These are phyloP conservation scores for Leptopilina clavipes DNA, from an alignment of 1,140 invertebrate genomes.

Conservation along the genomic window DNA sequence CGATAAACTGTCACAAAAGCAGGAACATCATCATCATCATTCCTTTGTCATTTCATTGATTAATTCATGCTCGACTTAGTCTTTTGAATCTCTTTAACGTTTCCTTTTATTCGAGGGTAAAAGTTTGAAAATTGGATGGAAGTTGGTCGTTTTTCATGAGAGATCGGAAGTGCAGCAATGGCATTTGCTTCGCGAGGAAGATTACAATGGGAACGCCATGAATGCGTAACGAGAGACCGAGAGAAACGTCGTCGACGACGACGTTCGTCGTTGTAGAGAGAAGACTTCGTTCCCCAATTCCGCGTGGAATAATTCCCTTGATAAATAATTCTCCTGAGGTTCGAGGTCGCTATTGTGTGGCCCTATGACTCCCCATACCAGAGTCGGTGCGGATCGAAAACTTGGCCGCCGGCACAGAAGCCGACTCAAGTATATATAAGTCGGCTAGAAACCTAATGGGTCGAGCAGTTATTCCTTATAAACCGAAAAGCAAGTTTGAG, in stretches of 20 bases:
- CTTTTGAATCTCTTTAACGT: conserved; percentile 19
- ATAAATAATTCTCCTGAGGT: conserved; percentile 56
- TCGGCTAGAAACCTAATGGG: conserved; percentile 66
- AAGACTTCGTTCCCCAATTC: conserved; percentile 55
- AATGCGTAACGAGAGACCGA: conserved; percentile 63
- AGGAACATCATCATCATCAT: not conserved
- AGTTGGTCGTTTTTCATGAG: conserved; percentile 26
- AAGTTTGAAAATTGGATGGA: conserved; percentile 31
- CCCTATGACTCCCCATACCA: conserved; percentile 45
- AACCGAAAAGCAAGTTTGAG: conserved; percentile 40
- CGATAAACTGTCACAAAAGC: conserved; percentile 9
- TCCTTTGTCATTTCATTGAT: conserved; percentile 15
- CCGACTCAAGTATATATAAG: conserved; percentile 56
- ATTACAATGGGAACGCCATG: conserved; percentile 63
- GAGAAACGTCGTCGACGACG: conserved; percentile 34
- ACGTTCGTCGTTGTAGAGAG: not conserved
- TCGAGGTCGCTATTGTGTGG: conserved; percentile 42
- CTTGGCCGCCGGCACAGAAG: conserved; percentile 48
- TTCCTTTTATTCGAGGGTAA: conserved; percentile 10
- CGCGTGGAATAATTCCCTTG: conserved; percentile 61
- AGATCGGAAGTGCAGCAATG: conserved; percentile 22
- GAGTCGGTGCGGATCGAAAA: conserved; percentile 41
- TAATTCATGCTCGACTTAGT: conserved; percentile 24
- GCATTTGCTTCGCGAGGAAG: conserved; percentile 41
- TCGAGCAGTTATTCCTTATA: conserved; percentile 59